Evolutionary conservation across 2,797 vertebrate species (phyloP), one percentile per base, ranked within the genome.

Genomic region (Corythornis leucogaster): DNA sequence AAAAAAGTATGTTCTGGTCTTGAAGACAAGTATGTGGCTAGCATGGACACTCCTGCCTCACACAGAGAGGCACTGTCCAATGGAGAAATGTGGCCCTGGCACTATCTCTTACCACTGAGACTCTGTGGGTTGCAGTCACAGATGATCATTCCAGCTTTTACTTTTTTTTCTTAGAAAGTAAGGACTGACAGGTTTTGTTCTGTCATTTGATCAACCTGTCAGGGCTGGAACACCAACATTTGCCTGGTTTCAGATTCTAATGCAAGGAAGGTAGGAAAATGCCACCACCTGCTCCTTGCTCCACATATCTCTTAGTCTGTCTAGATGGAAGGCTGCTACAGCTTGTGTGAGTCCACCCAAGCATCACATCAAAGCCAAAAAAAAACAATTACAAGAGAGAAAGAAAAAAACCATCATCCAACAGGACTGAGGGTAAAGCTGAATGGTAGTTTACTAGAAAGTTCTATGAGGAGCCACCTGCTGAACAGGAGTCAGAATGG

Each of bases 21-120:
- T 59, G 7, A 40, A 9, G 5, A 11, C 2, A 6, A 22, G 42
- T 3, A 1, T 5, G 31, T 5, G 61, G 42, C 77, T 54, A 31
- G 50, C 80, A 77, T 50, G 33, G 42, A 45, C 26, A 1, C 31
- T 62, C 58, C 75, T 30, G 85, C 31, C 54, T 67, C 2, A 9
- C 6, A 12, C 42, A 13, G 59, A 35, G 67, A 6, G 9, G 38
- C 3, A 1, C 15, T 21, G 57, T 45, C 31, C 6, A 11, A 16
- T 1, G 38, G 33, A 75, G 38, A 17, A 61, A 45, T 42, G 3
- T 0, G 5, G n/a, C 46, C 54, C 58, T 0, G 0, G 18, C 1
- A 25, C 9, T 9, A 18, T 2, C 24, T 21, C 22, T 10, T 42
- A 11, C 14, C 40, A 9, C 31, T 18, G 57, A 43, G 22, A 18